A percentile compares a stretch with the other conserved stretches of the same genome.
phyloP scores from a whole-genome alignment of 1,140 invertebrate genomes.

The Bombus vancouverensis region DNA sequence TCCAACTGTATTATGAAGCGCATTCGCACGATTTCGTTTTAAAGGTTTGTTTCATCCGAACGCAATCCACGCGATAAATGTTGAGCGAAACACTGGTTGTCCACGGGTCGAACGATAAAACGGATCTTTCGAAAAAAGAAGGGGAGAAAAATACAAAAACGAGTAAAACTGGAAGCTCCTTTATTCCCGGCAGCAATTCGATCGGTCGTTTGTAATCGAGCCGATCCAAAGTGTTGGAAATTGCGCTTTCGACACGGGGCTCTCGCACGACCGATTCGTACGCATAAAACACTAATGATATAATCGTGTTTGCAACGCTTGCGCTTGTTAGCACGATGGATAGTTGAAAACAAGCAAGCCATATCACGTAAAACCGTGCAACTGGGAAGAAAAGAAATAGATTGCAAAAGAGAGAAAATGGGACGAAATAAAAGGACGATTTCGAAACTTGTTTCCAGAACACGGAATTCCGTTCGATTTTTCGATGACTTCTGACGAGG shows the following conservation, averaged over 20 bases:
- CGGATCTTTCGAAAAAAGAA: not conserved
- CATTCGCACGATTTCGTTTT: conserved; percentile 1
- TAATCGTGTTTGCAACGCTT: conserved; percentile 14
- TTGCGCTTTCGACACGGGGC: conserved; percentile 18
- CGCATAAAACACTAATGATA: conserved; percentile 37
- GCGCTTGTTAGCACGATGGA: not conserved
- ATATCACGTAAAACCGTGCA: too few relatives aligned
- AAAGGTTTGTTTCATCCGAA: not conserved
- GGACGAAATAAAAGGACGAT: not conserved
- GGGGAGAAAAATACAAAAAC: not conserved
- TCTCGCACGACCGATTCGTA: not conserved
- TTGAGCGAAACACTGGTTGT: not conserved
- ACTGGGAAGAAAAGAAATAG: not conserved
- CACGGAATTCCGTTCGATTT: not conserved
- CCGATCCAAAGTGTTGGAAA: not conserved
- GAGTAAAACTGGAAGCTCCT: not conserved
- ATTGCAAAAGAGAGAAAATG: not conserved
- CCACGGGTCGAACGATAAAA: not conserved
- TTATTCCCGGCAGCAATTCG: not conserved
- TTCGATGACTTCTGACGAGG: not conserved
- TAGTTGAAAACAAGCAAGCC: not conserved
- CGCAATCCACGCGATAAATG: not conserved
- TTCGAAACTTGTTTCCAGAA: not conserved
- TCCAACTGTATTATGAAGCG: conserved; percentile 12
- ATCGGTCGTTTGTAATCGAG: not conserved